Conservation (phyloP, 2,888 invertebrate genomes). For the Drosophila tanythrix region DNA sequence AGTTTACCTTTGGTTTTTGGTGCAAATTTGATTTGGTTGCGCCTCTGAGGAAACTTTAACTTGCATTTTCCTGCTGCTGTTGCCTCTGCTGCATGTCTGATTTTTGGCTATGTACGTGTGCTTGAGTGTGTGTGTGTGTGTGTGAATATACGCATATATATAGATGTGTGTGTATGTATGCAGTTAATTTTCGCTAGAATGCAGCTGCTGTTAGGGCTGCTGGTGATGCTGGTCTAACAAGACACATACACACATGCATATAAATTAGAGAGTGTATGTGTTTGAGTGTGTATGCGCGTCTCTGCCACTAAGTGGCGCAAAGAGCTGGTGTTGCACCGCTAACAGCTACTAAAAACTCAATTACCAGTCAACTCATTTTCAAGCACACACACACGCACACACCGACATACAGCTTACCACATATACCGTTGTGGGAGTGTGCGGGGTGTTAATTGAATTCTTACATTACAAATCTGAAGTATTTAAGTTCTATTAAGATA, state of each 20-base stretch:
- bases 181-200: conserved; percentile 71
- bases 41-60: conserved; percentile 61
- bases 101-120: conserved; percentile 31
- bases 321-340: conserved; percentile 65
- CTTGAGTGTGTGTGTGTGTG: conserved; percentile 2
- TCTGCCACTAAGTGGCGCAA: conserved; percentile 63
- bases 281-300: conserved; percentile 42
- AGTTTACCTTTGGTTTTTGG: conserved; percentile 79
- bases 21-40: conserved; percentile 76
- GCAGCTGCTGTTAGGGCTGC: conserved; percentile 43
- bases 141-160: not conserved
- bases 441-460: conserved; percentile 46
- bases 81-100: conserved; percentile 30
- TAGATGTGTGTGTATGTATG: conserved; percentile 14
- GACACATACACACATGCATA: conserved; percentile 13
- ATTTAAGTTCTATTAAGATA: conserved; percentile 33
- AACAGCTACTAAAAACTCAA: conserved; percentile 78
- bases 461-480: conserved; percentile 34
- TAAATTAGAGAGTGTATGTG: conserved; percentile 19
- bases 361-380: conserved; percentile 64
- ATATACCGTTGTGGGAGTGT: conserved; percentile 13
- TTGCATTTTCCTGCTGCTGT: conserved; percentile 45
- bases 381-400: conserved; percentile 20
- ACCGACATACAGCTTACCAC: conserved; percentile 3
- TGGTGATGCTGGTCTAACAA: conserved; percentile 39